phyloP scores from a whole-genome alignment of 1,140 invertebrate genomes.

The Ceratina calcarata region DNA sequence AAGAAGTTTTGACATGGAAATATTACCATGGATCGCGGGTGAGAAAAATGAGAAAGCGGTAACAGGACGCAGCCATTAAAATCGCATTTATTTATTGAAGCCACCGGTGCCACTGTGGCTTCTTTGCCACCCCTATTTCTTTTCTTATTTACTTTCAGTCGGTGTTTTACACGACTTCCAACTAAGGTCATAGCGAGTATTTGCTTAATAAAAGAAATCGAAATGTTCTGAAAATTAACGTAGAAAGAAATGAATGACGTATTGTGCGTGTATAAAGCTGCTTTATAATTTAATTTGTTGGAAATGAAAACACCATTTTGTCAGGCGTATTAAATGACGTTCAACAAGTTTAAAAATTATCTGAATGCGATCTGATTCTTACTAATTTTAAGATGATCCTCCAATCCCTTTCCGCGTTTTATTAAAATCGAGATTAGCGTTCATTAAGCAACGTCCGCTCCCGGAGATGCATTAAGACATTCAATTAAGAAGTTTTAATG shows the following conservation, averaged over 20 bases:
- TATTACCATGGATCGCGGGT: neutral
- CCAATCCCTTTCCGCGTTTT: slow-evolving; percentile 7
- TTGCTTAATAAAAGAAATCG: no score
- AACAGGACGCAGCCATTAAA: slow-evolving; percentile 42
- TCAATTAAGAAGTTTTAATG: slow-evolving; percentile 61
- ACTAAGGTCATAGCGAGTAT: no score
- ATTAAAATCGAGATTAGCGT: slow-evolving; percentile 53
- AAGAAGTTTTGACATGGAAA: slow-evolving; percentile 43
- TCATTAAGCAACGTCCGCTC: slow-evolving; percentile 32
- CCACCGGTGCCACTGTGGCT: neutral
- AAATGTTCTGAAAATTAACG: no score
- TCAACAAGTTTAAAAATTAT: neutral
- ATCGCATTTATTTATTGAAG: slow-evolving; percentile 58
- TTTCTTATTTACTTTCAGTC: slow-evolving; percentile 7
- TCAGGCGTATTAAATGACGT: no score
- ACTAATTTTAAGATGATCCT: slow-evolving; percentile 1
- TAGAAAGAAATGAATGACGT: no score
- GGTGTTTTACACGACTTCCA: no score
- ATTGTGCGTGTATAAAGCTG: no score
- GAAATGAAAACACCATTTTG: no score
- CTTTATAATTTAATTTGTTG: no score
- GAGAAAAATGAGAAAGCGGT: slow-evolving; percentile 9
- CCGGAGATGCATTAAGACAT: slow-evolving; percentile 21
- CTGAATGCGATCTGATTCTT: slow-evolving; percentile 6
- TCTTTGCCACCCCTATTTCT: slow-evolving; percentile 10